Evolutionary conservation across 2,113 vertebrate genomes (phyloP), one percentile per base, ranked within the genome.

Genomic region (Uria lomvia): DNA sequence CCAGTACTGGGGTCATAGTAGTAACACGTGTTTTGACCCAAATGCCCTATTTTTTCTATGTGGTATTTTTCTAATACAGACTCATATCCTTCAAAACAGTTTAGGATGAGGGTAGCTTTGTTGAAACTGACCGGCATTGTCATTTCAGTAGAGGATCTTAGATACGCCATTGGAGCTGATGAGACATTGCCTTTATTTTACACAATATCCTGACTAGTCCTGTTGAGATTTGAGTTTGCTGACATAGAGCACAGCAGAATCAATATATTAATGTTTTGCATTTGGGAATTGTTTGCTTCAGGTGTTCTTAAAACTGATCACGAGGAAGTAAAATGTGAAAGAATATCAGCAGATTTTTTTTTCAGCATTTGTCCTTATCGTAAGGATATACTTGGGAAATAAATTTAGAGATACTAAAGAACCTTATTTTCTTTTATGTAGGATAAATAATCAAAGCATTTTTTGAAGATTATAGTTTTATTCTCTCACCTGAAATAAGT

Each of bases 201-300:
- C 15, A 36, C 13, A 32, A 9, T 56, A 45, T 65, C 36, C 42
- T 53, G 40, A 63, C 21, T 40, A 47, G 14, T 72, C 84, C 47
- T 66, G 78, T 82, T 97, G 88, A 81, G 68, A 75, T 92, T 67
- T 90, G 77, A 95, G 93, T 96, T 95, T 67, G 58, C 76, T 93
- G 85, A 49, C 63, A 32, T n/a, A 1, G 3, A 86, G 29, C 43
- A 32, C 23, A 53, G 49, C 5, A 4, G n/a, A 93, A 93, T 82
- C 85, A 75, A 73, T 91, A 86, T 45, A 76, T 67, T 86, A 84
- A 34, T 84, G 58, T 88, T 88, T 92, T 81, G 42, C 60, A 76
- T 59, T 36, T 58, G 27, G 36, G 27, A 59, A 67, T 73, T 58
- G 21, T 43, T 74, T 73, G 34, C 26, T 67, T 66, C 60, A 59